phyloP scores from a whole-genome alignment of 2,797 vertebrate species.

The Sandelia bainsii region DNA sequence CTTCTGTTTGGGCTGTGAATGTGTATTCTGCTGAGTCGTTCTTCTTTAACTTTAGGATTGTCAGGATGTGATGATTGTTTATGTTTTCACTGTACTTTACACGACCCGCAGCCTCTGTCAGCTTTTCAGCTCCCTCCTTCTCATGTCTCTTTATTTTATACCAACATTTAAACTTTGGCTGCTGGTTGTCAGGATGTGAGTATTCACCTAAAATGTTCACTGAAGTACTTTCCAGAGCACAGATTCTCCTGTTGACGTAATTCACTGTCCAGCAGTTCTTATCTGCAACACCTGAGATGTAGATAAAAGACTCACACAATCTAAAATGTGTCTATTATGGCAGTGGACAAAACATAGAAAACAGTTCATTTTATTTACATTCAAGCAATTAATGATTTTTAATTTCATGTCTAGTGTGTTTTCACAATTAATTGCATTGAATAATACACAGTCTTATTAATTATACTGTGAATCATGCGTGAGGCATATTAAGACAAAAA shows the following conservation, averaged over 20 bases:
- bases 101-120: fast-evolving
- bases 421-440: no score
- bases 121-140: fast-evolving
- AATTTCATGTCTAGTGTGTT: no score
- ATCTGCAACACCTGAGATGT: slow-evolving; percentile 1
- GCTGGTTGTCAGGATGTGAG: fast-evolving
- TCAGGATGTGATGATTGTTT: slow-evolving; percentile 1
- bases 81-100: background rate
- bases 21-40: slow-evolving; percentile 34
- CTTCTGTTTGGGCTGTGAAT: background rate
- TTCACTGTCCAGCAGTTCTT: background rate
- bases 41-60: slow-evolving; percentile 18
- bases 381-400: no score
- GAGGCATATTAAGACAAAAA: no score
- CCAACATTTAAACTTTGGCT: fast-evolving
- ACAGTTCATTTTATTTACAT: no score
- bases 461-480: no score
- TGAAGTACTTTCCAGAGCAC: slow-evolving; percentile 38
- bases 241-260: slow-evolving; percentile 35
- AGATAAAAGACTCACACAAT: no score
- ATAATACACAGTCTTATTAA: no score
- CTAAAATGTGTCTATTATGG: no score
- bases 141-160: background rate
- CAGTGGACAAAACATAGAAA: no score
- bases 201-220: slow-evolving; percentile 34